phyloP scores from a whole-genome alignment of 2,113 vertebrate genomes.

The Gracilinanus agilis region DNA sequence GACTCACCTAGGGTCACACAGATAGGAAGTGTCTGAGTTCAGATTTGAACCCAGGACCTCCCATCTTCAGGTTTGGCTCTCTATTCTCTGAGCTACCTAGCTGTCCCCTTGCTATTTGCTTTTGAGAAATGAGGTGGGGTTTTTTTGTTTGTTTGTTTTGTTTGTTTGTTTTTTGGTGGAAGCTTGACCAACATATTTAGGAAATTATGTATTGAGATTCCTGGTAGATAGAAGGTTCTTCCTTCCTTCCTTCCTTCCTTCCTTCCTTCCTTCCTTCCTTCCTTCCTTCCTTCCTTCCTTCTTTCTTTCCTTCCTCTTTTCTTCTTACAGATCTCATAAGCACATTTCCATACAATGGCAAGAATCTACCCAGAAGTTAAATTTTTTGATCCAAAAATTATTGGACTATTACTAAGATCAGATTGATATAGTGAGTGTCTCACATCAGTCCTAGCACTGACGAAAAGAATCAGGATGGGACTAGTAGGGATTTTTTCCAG shows the following conservation, averaged over 20 bases:
- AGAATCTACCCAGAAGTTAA: background rate
- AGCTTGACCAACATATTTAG: slow-evolving; percentile 37
- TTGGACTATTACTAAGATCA: background rate
- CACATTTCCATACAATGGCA: background rate
- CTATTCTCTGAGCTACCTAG: too few species aligned
- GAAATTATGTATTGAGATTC: slow-evolving; percentile 5
- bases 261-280: too few species aligned
- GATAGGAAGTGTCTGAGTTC: too few species aligned
- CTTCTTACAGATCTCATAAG: background rate
- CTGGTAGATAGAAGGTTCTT: background rate
- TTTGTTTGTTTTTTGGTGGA: background rate
- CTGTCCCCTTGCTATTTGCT: slow-evolving; percentile 23
- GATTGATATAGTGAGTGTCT: background rate
- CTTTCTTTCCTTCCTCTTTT: too few species aligned
- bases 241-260: too few species aligned
- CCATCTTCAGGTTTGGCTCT: too few species aligned
- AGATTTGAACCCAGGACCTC: too few species aligned
- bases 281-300: too few species aligned
- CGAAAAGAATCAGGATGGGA: background rate
- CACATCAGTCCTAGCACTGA: background rate
- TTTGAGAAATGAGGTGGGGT: slow-evolving; percentile 35
- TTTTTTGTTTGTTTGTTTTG: too few species aligned
- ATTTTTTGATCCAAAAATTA: slow-evolving; percentile 17
- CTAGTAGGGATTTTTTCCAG: background rate
- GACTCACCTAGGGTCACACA: too few species aligned